Percentiles rank a stretch among this genome's conserved stretches.
These are phyloP conservation scores for Lasioglossum vierecki DNA, from an alignment of 2,888 invertebrate species.

Conservation along the genomic window DNA sequence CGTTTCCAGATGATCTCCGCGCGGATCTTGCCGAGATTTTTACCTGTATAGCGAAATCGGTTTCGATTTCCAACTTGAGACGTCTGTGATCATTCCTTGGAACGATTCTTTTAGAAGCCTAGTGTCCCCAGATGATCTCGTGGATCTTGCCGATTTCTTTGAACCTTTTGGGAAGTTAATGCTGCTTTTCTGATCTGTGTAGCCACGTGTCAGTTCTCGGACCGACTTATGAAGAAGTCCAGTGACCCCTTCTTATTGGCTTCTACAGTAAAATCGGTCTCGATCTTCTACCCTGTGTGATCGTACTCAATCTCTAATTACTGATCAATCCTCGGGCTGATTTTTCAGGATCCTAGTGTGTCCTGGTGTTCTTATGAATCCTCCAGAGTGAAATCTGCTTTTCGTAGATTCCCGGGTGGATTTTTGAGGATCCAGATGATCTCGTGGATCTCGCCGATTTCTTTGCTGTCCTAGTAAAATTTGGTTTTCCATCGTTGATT, in stretches of 20 bases:
- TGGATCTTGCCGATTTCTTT: background rate
- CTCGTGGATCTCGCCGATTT: no score
- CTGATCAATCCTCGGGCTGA: background rate
- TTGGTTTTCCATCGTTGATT: no score
- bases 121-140: background rate
- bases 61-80: background rate
- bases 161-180: no score
- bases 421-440: no score
- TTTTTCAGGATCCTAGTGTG: background rate
- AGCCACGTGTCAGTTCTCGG: no score
- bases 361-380: no score
- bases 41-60: background rate
- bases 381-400: no score
- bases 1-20: background rate
- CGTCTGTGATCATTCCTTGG: background rate
- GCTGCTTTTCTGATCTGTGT: no score
- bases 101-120: background rate
- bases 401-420: no score
- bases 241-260: background rate
- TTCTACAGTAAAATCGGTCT: accelerated
- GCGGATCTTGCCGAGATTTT: background rate
- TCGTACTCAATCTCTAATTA: no score
- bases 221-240: no score
- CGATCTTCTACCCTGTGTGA: background rate
- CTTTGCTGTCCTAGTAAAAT: no score